Base-by-base conservation (phyloP, 1,140 invertebrate species). In the Panonychus citri region DNA sequence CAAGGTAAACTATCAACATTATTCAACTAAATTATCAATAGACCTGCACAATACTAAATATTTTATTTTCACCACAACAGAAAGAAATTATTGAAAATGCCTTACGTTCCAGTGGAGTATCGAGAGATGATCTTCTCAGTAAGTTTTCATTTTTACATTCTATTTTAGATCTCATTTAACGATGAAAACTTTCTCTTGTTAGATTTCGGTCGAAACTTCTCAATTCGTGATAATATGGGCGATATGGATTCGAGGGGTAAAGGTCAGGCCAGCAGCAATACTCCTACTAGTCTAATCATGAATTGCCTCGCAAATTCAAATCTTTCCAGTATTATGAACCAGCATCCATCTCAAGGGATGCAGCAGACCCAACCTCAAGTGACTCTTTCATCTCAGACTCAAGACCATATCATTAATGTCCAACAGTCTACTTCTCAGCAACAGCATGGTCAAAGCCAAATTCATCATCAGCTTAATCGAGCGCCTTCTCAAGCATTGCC, bases 21-120 rank as follows among this genome's bases (percentile, higher is more conserved):
- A n/a, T n/a, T n/a, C n/a, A n/a, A n/a, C n/a, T n/a, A n/a, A n/a
- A n/a, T n/a, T n/a, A n/a, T n/a, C n/a, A n/a, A n/a, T n/a, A 27
- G 57, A 56, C 54, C 58, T 57, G 46, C 56, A 56, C 49, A 61
- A 40, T 48, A 21, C 61, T 61, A 40, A 57, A 53, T 49, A 51
- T 19, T 60, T 62, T 60, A 56, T 52, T 49, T 56, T 48, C 51
- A 61, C 70, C 71, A 34, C 64, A 27, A 15, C 49, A 83, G 79
- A 94, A 93, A 69, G 89, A 94, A 60, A 89, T 94, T 60, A 83
- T 86, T 2, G 88, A 94, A 71, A 77, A 78, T 57, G 85, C 86
- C 42, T 70, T 94, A 55, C 77, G 89, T 40, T 79, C 73, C 62
- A 79, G 81, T 55, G 85, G 87, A 34, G 5, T 34, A 12, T 34